A percentile compares a stretch with the other conserved stretches of the same genome.
These are phyloP conservation scores for Microcebus griseorufus DNA, from an alignment of 2,113 vertebrate genomes.

Conservation along the genomic window DNA sequence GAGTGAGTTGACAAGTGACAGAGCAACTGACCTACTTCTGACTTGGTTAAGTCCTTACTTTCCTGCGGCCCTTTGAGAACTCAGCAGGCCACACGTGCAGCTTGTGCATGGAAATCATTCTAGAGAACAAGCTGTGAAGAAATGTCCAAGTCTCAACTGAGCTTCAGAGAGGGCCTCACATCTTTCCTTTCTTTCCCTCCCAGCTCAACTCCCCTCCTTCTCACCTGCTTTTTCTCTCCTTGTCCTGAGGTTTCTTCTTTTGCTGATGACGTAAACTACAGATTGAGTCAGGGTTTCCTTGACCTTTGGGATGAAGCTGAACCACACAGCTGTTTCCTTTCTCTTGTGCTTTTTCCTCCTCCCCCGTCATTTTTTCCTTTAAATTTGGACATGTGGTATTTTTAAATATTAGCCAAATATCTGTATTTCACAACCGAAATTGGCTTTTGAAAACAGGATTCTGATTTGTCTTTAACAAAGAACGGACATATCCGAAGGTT, in stretches of 20 bases:
- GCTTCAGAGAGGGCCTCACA: background rate
- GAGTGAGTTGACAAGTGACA: background rate
- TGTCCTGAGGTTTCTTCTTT: background rate
- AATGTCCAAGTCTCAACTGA: background rate
- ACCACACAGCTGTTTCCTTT: conserved; percentile 37
- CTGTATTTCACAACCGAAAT: background rate
- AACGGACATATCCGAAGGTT: background rate
- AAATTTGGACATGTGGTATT: background rate
- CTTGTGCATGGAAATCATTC: background rate
- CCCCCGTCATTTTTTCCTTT: background rate
- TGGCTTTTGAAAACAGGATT: background rate
- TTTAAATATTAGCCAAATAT: background rate
- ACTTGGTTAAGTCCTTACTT: background rate
- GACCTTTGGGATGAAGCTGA: background rate
- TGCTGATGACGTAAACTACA: background rate
- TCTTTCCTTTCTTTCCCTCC: background rate
- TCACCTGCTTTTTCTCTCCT: background rate
- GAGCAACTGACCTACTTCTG: background rate
- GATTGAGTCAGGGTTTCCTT: background rate
- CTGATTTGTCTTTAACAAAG: conserved; percentile 22
- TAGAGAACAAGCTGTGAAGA: background rate
- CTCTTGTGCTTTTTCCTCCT: background rate
- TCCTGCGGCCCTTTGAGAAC: background rate
- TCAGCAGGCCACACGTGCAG: background rate
- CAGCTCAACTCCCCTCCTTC: background rate